phyloP scores from a whole-genome alignment of 2,113 vertebrate species.

The Pithys albifrons region DNA sequence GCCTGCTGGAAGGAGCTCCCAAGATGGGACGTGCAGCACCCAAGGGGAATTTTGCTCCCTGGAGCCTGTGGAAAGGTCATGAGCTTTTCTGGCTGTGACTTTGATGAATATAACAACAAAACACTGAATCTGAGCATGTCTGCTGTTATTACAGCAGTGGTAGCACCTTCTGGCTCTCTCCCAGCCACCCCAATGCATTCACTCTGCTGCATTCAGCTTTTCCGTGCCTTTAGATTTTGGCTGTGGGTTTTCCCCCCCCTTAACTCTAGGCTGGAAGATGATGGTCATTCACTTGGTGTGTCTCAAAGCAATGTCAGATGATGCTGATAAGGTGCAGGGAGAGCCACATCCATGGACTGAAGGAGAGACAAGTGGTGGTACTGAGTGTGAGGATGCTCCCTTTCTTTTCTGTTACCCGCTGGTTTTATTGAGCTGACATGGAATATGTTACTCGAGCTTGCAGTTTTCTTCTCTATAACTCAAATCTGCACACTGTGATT shows the following conservation, averaged over 20 bases:
- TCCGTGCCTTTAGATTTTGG: not conserved
- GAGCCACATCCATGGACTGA: not conserved
- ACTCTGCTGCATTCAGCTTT: rapidly evolving
- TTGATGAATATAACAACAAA: not conserved
- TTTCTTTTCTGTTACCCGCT: not conserved
- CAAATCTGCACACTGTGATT: not conserved
- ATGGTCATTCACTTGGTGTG: not conserved
- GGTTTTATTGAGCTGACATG: not conserved
- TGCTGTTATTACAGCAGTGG: not conserved
- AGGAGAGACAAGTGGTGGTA: rapidly evolving
- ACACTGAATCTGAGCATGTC: rapidly evolving
- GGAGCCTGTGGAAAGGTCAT: rapidly evolving
- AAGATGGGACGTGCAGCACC: not conserved
- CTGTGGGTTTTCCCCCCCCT: not conserved
- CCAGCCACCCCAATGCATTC: rapidly evolving
- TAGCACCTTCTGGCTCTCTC: not conserved
- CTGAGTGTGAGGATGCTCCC: not conserved
- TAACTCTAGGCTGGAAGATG: not conserved
- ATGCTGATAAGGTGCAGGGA: not conserved
- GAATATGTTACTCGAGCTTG: not conserved
- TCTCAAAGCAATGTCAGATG: not conserved
- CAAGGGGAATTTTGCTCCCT: rapidly evolving
- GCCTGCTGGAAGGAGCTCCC: not conserved
- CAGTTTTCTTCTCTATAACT: not conserved
- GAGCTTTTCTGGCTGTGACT: not conserved